Percentiles rank a stretch among this genome's conserved stretches.
These are phyloP conservation scores for Sanderia malayensis DNA, from an alignment of 30 jellyfish, hydroid and myxozoan genomes.

Conservation along the genomic window DNA sequence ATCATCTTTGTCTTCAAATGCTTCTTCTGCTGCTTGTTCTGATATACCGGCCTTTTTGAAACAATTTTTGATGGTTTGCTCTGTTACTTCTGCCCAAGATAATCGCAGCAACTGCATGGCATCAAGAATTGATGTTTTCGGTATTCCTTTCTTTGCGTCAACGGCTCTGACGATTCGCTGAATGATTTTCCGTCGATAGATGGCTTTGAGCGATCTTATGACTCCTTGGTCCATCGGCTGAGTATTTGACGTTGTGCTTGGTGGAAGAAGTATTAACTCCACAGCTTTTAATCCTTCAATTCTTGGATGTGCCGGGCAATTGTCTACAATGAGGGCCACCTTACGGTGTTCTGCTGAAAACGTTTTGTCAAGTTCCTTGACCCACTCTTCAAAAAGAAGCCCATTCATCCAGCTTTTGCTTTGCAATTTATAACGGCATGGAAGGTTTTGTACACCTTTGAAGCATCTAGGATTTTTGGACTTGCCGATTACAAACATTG, in stretches of 20 bases:
- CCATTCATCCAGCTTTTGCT: constrained; percentile 8
- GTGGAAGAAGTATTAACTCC: background rate
- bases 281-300: background rate
- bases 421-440: constrained; percentile 33
- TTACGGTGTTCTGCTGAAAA: background rate
- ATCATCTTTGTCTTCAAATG: background rate
- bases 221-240: constrained; percentile 37
- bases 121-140: constrained; percentile 30
- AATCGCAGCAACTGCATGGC: constrained; percentile 6
- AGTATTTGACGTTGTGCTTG: constrained; percentile 6
- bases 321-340: background rate
- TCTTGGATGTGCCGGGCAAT: constrained; percentile 14
- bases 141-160: constrained; percentile 26
- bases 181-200: constrained; percentile 4
- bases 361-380: background rate
- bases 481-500: constrained; percentile 52
- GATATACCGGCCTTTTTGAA: constrained; percentile 32
- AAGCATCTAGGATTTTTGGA: constrained; percentile 43
- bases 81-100: constrained; percentile 34
- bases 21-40: constrained; percentile 15
- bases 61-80: constrained; percentile 28
- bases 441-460: constrained; percentile 44
- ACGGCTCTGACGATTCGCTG: constrained; percentile 11
- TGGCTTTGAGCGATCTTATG: constrained; percentile 18
- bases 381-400: background rate